These are phyloP conservation scores for Allolobophora icterica DNA, from an alignment of 2,888 invertebrate species.

Conservation along the genomic window DNA sequence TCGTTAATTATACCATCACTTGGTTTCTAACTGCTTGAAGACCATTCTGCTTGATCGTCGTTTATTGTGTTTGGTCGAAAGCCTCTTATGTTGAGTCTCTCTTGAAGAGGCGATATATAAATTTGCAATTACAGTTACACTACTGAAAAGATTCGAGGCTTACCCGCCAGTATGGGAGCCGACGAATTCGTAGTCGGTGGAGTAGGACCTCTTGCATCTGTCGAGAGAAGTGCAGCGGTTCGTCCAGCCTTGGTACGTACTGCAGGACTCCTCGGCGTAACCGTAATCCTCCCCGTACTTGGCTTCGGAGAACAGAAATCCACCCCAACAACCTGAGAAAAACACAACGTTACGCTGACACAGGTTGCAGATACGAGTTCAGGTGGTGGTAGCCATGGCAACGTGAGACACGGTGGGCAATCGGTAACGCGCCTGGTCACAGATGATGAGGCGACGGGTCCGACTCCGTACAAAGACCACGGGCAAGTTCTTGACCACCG, in stretches of 20 bases:
- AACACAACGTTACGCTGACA: neutral
- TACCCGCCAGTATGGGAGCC: slow-evolving; percentile 68
- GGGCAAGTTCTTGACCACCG: too few species aligned
- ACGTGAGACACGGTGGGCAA: too few species aligned
- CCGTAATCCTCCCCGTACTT: slow-evolving; percentile 66
- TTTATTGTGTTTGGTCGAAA: too few species aligned
- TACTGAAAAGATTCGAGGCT: slow-evolving; percentile 44
- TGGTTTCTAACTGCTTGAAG: too few species aligned
- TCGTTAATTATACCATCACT: too few species aligned
- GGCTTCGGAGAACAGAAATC: slow-evolving; percentile 61
- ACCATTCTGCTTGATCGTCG: too few species aligned
- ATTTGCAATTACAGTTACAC: too few species aligned
- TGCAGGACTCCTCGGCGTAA: slow-evolving; percentile 66
- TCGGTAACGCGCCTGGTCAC: too few species aligned
- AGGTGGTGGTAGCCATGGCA: neutral
- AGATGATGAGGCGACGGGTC: too few species aligned
- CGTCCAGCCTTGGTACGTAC: slow-evolving; percentile 66
- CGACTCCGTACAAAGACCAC: too few species aligned
- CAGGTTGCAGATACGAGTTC: neutral
- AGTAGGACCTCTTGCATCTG: slow-evolving; percentile 64
- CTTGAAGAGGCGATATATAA: too few species aligned
- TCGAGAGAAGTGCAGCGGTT: slow-evolving; percentile 56
- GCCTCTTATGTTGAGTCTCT: too few species aligned
- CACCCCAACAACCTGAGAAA: slow-evolving; percentile 59
- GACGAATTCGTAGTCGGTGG: slow-evolving; percentile 67